Evolutionary conservation across 1,140 invertebrate genomes (phyloP).

Genomic region (Cyclargus thomasi): DNA sequence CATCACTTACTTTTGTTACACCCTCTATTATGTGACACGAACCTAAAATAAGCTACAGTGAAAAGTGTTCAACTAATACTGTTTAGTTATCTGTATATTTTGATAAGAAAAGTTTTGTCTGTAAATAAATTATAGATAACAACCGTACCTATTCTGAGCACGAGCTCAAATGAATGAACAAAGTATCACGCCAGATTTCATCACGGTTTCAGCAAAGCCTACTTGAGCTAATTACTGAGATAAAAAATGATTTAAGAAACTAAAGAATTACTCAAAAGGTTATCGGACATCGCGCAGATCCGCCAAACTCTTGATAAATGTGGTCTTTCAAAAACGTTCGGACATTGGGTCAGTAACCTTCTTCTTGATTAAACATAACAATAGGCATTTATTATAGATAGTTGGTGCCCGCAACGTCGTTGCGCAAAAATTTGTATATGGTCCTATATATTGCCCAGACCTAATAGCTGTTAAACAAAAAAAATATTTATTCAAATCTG

Average conservation of each 20-base stretch:
- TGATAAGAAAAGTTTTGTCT: too few species aligned
- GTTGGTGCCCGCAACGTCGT: too few species aligned
- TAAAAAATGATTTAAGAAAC: constrained; percentile 10
- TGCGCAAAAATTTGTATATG: too few species aligned
- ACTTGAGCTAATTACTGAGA: not conserved
- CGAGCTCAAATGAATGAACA: not conserved
- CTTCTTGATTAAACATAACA: not conserved
- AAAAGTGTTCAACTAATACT: too few species aligned
- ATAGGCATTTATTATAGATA: not conserved
- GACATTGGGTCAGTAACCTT: constrained; percentile 6
- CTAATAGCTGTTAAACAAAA: too few species aligned
- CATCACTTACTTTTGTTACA: too few species aligned
- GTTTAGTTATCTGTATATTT: too few species aligned
- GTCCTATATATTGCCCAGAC: too few species aligned
- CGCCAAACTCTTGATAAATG: constrained; percentile 6
- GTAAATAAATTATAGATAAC: too few species aligned
- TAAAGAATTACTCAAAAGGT: not conserved
- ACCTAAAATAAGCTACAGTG: too few species aligned
- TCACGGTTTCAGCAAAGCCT: not conserved
- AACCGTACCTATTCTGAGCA: not conserved
- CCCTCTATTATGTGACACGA: too few species aligned
- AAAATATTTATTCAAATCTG: too few species aligned
- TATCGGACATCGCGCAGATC: not conserved
- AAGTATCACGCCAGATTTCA: not conserved
- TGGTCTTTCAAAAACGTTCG: constrained; percentile 9